phyloP scores from a whole-genome alignment of 2,113 vertebrate genomes.

The Vulpes lagopus region DNA sequence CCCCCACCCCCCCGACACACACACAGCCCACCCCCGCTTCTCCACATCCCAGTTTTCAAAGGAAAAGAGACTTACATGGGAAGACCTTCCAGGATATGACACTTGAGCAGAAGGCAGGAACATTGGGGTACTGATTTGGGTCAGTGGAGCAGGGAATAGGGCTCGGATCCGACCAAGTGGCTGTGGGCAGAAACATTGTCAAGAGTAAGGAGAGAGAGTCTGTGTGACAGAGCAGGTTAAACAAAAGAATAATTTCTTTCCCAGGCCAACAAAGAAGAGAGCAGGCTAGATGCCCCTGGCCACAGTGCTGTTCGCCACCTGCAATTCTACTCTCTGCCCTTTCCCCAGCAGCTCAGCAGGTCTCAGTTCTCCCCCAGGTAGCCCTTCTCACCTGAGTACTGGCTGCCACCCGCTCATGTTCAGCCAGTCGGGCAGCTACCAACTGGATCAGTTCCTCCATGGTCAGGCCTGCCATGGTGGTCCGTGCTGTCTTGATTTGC shows the following conservation, averaged over 20 bases:
- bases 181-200: constrained; percentile 78
- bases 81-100: constrained; percentile 84
- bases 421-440: constrained; percentile 88
- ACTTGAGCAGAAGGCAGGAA: constrained; percentile 88
- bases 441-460: constrained; percentile 93
- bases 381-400: constrained; percentile 82
- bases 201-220: constrained; percentile 20
- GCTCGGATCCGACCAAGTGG: constrained; percentile 87
- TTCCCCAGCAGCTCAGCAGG: neutral
- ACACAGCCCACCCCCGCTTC: neutral
- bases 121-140: constrained; percentile 88
- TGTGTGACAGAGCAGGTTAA: neutral
- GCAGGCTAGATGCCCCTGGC: neutral
- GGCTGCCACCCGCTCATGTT: constrained; percentile 86
- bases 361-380: neutral
- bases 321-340: neutral
- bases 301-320: neutral
- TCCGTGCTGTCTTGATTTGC: constrained; percentile 94
- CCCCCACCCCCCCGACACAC: too few species aligned
- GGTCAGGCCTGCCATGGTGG: constrained; percentile 94
- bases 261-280: neutral
- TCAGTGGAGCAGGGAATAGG: constrained; percentile 86
- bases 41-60: constrained; percentile 56
- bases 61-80: constrained; percentile 86
- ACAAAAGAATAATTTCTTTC: neutral